phyloP scores from a whole-genome alignment of 2,797 vertebrate genomes.

The Microchirus variegatus region DNA sequence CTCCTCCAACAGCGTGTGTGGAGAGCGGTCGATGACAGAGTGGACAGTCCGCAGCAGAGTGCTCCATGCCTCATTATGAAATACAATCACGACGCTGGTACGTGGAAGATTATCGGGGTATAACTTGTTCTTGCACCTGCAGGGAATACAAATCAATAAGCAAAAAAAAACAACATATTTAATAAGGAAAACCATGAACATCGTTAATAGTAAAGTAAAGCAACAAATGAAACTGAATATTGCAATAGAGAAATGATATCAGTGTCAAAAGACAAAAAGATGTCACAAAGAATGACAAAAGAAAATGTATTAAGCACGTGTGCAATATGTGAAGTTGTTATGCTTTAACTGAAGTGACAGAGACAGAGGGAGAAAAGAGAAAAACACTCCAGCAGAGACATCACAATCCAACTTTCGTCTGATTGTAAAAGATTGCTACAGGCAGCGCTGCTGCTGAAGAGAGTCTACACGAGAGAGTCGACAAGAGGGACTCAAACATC shows the following conservation, averaged over 20 bases:
- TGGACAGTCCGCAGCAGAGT: slow-evolving; percentile 95
- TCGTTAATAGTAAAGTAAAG: not conserved
- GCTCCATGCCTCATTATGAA: slow-evolving; percentile 99
- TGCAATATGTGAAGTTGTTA: slow-evolving; percentile 6
- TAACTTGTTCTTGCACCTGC: slow-evolving; percentile 97
- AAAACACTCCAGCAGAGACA: slow-evolving; percentile 28
- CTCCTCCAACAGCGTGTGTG: slow-evolving; percentile 92
- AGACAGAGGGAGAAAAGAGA: slow-evolving; percentile 23
- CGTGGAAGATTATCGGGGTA: slow-evolving; percentile 94
- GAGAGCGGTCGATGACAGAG: slow-evolving; percentile 95
- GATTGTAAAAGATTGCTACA: slow-evolving; percentile 43
- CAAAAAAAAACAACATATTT: too few species aligned
- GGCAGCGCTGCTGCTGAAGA: slow-evolving; percentile 34
- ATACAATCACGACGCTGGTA: slow-evolving; percentile 97
- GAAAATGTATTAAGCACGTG: not conserved
- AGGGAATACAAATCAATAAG: slow-evolving; percentile 9
- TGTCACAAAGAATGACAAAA: not conserved
- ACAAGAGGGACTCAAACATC: slow-evolving; percentile 15
- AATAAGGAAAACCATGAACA: not conserved
- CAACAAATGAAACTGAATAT: not conserved
- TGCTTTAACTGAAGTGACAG: slow-evolving; percentile 32
- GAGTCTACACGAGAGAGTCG: slow-evolving; percentile 11
- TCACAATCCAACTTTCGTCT: slow-evolving; percentile 43
- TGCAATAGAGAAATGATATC: not conserved
- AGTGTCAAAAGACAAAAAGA: not conserved